Evolutionary conservation across 1,140 invertebrate genomes (phyloP).

Genomic region (Ooceraea biroi): DNA sequence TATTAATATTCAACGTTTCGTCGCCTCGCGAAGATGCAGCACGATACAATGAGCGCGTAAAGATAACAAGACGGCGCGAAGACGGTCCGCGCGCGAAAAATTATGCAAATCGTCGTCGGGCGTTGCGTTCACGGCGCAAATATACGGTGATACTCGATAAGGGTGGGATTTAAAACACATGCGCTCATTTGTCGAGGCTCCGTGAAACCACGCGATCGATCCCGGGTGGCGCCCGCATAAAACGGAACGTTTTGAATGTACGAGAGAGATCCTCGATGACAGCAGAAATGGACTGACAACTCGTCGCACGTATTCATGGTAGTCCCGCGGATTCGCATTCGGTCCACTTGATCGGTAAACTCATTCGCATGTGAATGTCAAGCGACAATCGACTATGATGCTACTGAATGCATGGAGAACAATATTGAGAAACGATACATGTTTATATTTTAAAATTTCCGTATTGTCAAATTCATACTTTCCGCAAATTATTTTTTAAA

Average conservation of each 20-base stretch:
- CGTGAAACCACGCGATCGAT: conserved; percentile 34
- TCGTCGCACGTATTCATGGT: conserved; percentile 10
- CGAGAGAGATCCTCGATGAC: conserved; percentile 13
- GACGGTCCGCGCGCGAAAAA: conserved; percentile 25
- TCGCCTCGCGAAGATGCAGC: conserved; percentile 20
- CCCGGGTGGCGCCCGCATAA: conserved; percentile 38
- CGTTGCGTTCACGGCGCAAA: conserved; percentile 3
- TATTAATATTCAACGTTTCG: conserved; percentile 46
- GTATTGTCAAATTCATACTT: neutral
- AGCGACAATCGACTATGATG: neutral
- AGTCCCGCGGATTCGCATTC: conserved; percentile 2
- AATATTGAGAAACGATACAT: neutral
- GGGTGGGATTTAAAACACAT: conserved; percentile 39
- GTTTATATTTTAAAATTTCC: neutral
- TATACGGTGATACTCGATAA: conserved; percentile 38
- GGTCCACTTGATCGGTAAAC: conserved; percentile 16
- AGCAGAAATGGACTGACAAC: neutral
- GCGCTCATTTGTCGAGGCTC: conserved; percentile 42
- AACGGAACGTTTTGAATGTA: conserved; percentile 31
- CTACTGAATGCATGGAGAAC: neutral
- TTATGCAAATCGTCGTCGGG: conserved; percentile 43
- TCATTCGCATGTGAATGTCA: neutral
- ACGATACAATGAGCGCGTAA: conserved; percentile 37
- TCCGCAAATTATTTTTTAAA: neutral
- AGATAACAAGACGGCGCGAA: conserved; percentile 48